These are phyloP conservation scores for Isoperla grammatica DNA, from an alignment of 2,888 invertebrate genomes.

Conservation along the genomic window DNA sequence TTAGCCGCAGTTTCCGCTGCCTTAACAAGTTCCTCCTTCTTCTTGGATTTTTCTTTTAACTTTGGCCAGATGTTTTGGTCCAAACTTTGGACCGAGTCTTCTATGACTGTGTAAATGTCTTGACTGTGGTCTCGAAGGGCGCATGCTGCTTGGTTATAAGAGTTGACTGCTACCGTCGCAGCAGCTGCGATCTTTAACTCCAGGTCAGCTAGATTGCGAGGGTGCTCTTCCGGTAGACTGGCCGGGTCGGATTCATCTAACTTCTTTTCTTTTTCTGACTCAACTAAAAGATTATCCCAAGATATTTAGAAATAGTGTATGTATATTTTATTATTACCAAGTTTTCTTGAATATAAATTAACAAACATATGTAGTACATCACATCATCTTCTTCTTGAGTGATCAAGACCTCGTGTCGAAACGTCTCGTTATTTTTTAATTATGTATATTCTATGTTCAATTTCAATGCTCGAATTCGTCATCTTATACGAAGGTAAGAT, in stretches of 20 bases:
- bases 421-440: too few species aligned
- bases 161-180: slow-evolving; percentile 59
- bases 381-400: too few species aligned
- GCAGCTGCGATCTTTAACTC: slow-evolving; percentile 52
- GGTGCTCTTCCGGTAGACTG: slow-evolving; percentile 42
- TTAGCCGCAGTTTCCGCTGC: not conserved
- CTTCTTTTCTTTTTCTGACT: slow-evolving; percentile 33
- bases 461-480: too few species aligned
- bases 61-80: slow-evolving; percentile 52
- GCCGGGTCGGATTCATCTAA: slow-evolving; percentile 31
- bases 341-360: not conserved
- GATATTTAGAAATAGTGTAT: not conserved
- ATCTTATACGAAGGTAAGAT: too few species aligned
- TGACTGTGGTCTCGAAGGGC: slow-evolving; percentile 45
- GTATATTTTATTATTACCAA: not conserved
- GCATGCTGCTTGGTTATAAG: slow-evolving; percentile 58
- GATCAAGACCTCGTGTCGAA: too few species aligned
- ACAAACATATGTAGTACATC: not conserved
- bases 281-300: not conserved
- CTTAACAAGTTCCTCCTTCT: not conserved
- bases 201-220: slow-evolving; percentile 48
- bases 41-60: slow-evolving; percentile 42
- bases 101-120: slow-evolving; percentile 53
- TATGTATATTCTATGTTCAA: too few species aligned
- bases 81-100: slow-evolving; percentile 55